Conservation (phyloP, 2,888 invertebrate species). For the Fragum sueziense region DNA sequence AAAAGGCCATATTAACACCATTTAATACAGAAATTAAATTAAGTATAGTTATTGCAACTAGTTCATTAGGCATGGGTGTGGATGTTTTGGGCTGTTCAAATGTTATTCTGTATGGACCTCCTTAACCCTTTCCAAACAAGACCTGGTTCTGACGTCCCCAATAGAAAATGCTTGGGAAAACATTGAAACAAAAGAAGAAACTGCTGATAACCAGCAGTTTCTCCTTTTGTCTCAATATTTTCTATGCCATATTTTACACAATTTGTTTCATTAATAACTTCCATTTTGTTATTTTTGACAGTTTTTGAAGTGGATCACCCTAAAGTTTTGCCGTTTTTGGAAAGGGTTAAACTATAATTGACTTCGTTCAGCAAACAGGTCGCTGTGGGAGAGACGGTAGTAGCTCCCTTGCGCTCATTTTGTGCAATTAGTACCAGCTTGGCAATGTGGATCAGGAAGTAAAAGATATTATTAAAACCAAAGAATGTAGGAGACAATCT, state of each 20-base stretch:
- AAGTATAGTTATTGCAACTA: neutral
- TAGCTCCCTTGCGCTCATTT: neutral
- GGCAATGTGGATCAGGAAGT: neutral
- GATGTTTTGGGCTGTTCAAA: neutral
- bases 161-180: too few relatives aligned
- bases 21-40: neutral
- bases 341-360: too few relatives aligned
- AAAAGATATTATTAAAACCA: neutral
- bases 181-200: too few relatives aligned
- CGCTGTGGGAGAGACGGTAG: neutral
- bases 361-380: neutral
- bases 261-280: too few relatives aligned
- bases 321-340: too few relatives aligned
- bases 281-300: too few relatives aligned
- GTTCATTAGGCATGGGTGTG: neutral
- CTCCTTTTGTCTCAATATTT: too few relatives aligned
- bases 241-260: too few relatives aligned
- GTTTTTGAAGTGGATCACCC: too few relatives aligned
- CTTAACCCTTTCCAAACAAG: too few relatives aligned
- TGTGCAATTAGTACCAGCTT: neutral
- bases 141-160: too few relatives aligned
- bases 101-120: neutral
- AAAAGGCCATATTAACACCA: neutral
- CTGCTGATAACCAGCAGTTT: too few relatives aligned
- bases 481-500: neutral